Percentiles rank a stretch among this genome's conserved stretches.
Conservation (phyloP, 2,113 vertebrate genomes). For the Cricetomys ansorgei region DNA sequence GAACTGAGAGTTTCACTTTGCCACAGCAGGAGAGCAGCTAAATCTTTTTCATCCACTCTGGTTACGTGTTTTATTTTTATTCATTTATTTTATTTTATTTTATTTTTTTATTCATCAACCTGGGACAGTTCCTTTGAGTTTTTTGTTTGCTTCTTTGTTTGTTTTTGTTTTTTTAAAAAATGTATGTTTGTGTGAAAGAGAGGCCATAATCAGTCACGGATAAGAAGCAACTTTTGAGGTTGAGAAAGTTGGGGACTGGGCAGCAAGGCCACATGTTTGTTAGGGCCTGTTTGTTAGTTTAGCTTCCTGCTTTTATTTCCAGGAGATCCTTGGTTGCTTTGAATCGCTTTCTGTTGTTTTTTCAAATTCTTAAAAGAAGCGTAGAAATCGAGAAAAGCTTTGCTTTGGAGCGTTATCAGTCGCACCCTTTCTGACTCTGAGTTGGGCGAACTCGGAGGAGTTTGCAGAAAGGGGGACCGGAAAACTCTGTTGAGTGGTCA, state of each 20-base stretch:
- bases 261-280: no score
- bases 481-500: background rate
- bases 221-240: background rate
- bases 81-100: no score
- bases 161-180: background rate
- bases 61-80: no score
- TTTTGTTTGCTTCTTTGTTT: no score
- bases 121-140: background rate
- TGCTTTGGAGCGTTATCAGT: background rate
- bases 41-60: background rate
- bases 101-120: no score
- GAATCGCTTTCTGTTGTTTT: background rate
- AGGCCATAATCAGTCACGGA: background rate
- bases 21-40: background rate
- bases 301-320: conserved; percentile 8
- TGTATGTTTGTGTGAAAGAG: background rate
- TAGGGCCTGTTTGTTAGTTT: background rate
- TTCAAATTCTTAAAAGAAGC: background rate
- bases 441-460: background rate
- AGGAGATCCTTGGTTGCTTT: background rate
- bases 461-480: background rate
- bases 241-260: background rate
- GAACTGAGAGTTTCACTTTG: background rate
- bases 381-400: conserved; percentile 12
- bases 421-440: background rate